Conservation (phyloP, 37 sponge, comb jelly and placozoan species). For the Tethya wilhelma region DNA sequence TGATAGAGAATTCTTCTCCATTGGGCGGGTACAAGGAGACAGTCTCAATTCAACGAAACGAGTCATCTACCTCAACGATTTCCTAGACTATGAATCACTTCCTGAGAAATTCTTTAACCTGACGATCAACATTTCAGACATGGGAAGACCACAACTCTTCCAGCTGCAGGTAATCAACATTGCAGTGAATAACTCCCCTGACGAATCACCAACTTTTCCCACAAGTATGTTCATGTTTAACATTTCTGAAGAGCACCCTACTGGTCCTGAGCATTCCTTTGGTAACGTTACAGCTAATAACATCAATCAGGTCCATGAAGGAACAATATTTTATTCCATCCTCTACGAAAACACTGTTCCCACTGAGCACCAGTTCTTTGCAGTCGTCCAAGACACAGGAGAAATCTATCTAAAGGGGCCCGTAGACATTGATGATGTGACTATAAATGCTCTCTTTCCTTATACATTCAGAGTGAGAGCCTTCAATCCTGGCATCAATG, state of each 20-base stretch:
- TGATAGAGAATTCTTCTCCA: slow-evolving; percentile 39
- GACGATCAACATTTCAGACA: slow-evolving; percentile 50
- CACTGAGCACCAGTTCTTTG: no score
- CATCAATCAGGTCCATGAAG: neutral
- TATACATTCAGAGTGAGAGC: neutral
- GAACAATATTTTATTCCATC: slow-evolving; percentile 11
- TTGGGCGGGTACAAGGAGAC: slow-evolving; percentile 13
- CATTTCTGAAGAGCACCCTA: slow-evolving; percentile 37
- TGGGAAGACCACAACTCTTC: slow-evolving; percentile 18
- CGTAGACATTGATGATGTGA: slow-evolving; percentile 33
- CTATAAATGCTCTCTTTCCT: neutral
- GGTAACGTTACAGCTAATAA: slow-evolving; percentile 9
- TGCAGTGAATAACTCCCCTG: slow-evolving; percentile 16
- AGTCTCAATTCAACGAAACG: neutral
- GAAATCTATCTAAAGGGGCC: slow-evolving; percentile 34
- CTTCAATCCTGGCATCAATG: neutral
- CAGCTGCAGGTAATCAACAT: slow-evolving; percentile 19
- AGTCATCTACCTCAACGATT: slow-evolving; percentile 12
- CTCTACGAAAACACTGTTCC: neutral
- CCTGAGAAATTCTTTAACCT: slow-evolving; percentile 22
- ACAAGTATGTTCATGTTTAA: slow-evolving; percentile 21
- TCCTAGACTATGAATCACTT: slow-evolving; percentile 37
- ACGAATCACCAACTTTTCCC: slow-evolving; percentile 50
- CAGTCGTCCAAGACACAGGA: slow-evolving; percentile 36
- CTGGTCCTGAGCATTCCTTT: slow-evolving; percentile 11